Base-by-base conservation (phyloP, 2,888 invertebrate species). In the Gastrophysa polygoni region DNA sequence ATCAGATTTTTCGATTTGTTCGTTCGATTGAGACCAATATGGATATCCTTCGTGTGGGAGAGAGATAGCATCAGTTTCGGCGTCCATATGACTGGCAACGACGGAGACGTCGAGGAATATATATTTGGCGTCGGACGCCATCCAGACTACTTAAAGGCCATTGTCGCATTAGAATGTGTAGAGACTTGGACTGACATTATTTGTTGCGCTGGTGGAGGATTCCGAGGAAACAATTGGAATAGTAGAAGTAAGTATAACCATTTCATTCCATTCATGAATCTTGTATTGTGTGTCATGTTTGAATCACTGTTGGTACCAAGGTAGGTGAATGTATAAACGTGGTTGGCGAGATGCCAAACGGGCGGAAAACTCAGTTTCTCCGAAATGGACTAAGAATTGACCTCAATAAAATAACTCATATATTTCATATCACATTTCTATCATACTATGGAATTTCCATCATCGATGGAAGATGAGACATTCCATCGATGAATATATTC, bases 61-160 rank as follows among this genome's bases (percentile, higher is more conserved):
- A 60, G 59, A 57, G 63, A 62, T 20, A 32, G 17, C 24, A 54
- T 18, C 21, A 18, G 14, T 38, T 28, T 34, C 49, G 78, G 77
- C 78, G 77, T 77, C 79, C 66, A 71, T 66, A 71, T 68, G 78
- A 77, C 79, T 78, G 74, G 75, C 71, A 68, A 71, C 73, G 77
- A 76, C 77, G 78, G 72, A 73, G 77, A 76, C 77, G 78, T 74
- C 77, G 76, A 72, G 72, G 75, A 77, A 76, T 77, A 78, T 77
- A 75, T 71, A 38, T 52, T 52, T 29, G 65, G 68, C 70, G 73
- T 71, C 73, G 73, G 78, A 74, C 77, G 77, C 77, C 77, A 76
- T 72, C 75, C 70, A 70, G 77, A 71, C 77, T 77, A 11, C 14
- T 8, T 3, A 73, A 73, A 74, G 75, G 75, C 72, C 76, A 77